Base-by-base conservation (phyloP, 2,888 invertebrate species). In the Graphium colonna region DNA sequence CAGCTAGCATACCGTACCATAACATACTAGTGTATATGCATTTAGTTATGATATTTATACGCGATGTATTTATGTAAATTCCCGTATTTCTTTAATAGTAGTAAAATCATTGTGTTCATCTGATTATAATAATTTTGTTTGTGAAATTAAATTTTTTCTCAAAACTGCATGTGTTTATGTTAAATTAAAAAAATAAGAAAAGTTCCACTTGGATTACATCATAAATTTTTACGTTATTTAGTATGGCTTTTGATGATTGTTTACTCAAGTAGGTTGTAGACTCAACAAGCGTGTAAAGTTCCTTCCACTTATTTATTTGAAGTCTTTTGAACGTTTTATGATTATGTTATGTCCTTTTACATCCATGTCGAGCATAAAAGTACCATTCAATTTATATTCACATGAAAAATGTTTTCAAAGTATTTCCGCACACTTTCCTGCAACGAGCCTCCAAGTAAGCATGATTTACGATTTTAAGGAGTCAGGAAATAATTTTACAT, bases 281-380 rank as follows among this genome's bases (percentile, higher is more conserved):
- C 69, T 81, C 79, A 84, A 84, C 71, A 75, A 66, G 72, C 82
- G 78, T 82, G 74, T 81, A 80, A 84, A 79, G 82, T 77, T 79
- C 77, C 81, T 81, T 77, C 67, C 73, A 71, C 72, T 73, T 77
- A 79, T 82, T 80, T n/a, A n/a, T n/a, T 82, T 79, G 80, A 79
- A 83, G 75, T 72, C 76, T 81, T 82, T 79, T 77, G 71, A 75
- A 68, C 73, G 71, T 71, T 77, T 79, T 71, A 73, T 69, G 66
- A 68, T 71, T 71, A 77, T 81, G 77, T 80, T 78, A 76, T 74
- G 76, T 79, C 72, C 80, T 75, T 83, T 82, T 78, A 68, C 73
- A 59, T 67, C 75, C 67, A 75, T 67, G 67, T 74, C 73, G 66
- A 74, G 75, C 75, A 74, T 71, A 73, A 81, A 81, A 82, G 76